Percentiles rank a stretch among this genome's conserved stretches.
Evolutionary conservation across 2,113 vertebrate species (phyloP).

Genomic region (Micromys minutus): DNA sequence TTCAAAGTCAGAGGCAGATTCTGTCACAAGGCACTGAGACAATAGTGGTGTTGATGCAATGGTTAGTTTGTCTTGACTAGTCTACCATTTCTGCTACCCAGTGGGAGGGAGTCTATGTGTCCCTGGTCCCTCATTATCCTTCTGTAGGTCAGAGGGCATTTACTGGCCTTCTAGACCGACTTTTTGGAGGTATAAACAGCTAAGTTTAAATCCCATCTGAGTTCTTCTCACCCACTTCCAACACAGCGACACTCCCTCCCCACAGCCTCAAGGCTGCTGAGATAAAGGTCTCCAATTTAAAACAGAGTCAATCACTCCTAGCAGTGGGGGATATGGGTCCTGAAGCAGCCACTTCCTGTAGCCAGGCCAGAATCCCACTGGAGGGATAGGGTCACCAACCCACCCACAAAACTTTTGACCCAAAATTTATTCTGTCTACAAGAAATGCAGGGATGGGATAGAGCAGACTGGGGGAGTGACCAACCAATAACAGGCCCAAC

Average conservation of each 20-base stretch:
- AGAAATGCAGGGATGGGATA: too few species aligned
- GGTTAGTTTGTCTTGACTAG: not conserved
- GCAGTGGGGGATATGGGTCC: too few species aligned
- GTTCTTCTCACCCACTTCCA: rapidly evolving
- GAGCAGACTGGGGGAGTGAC: too few species aligned
- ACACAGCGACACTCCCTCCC: too few species aligned
- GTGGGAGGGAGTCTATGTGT: too few species aligned
- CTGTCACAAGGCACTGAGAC: not conserved
- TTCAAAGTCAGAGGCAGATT: not conserved
- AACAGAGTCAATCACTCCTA: not conserved
- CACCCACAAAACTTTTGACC: too few species aligned
- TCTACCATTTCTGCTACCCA: not conserved
- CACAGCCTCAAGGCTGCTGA: not conserved
- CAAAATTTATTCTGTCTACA: too few species aligned
- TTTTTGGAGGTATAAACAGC: not conserved
- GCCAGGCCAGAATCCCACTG: too few species aligned
- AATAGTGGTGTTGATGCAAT: not conserved
- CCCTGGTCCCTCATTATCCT: not conserved
- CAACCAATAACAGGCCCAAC: too few species aligned
- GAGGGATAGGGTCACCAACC: too few species aligned
- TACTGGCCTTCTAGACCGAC: not conserved
- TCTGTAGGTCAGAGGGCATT: not conserved
- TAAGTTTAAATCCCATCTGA: not conserved
- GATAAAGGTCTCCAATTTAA: not conserved
- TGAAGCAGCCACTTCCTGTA: too few species aligned